These are phyloP conservation scores for Heteromormyrus szaboi DNA, from an alignment of 2,797 vertebrate species.

Conservation along the genomic window DNA sequence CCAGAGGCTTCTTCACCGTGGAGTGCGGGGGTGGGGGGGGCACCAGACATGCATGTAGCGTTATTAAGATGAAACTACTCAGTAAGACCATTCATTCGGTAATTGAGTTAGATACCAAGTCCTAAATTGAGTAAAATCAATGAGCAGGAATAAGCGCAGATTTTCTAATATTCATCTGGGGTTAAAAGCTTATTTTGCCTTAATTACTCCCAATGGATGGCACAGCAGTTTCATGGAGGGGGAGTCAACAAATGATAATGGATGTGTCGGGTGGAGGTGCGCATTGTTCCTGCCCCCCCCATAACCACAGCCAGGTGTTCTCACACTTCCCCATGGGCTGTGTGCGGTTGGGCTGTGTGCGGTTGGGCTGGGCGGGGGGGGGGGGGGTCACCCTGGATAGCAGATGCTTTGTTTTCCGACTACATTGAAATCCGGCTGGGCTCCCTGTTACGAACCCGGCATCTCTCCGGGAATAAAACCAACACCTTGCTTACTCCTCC, in stretches of 20 bases:
- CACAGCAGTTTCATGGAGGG: constrained; percentile 49
- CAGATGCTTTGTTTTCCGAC: neutral
- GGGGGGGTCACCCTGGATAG: neutral
- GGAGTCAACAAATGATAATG: constrained; percentile 66
- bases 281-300: constrained; percentile 60
- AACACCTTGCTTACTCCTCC: neutral
- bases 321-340: constrained; percentile 39
- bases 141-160: constrained; percentile 49
- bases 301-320: constrained; percentile 56
- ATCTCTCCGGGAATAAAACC: neutral
- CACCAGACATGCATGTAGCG: neutral
- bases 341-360: constrained; percentile 40
- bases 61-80: neutral
- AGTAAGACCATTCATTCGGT: neutral
- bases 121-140: constrained; percentile 42
- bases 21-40: too few relatives aligned
- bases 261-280: constrained; percentile 56
- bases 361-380: constrained; percentile 32
- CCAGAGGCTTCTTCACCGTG: neutral
- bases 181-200: constrained; percentile 66
- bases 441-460: neutral
- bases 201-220: constrained; percentile 63
- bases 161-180: constrained; percentile 61
- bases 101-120: constrained; percentile 9
- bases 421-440: neutral